Base-by-base conservation (phyloP, 2,113 vertebrate species). In the Corythoichthys haematopterus region DNA sequence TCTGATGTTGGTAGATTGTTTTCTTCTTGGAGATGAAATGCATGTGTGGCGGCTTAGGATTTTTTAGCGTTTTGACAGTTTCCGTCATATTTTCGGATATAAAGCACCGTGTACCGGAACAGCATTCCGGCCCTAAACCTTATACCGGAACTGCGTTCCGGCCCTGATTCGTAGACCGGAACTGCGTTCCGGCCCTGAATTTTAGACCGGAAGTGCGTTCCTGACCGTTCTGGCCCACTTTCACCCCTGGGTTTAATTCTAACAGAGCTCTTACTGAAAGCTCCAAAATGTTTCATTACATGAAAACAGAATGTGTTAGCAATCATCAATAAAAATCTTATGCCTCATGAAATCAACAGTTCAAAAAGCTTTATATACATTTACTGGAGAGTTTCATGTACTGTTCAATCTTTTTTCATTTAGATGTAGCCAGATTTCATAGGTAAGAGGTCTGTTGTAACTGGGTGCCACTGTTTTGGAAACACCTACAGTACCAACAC, bases 401-500 rank as follows among this genome's bases (percentile, higher is more conserved):
- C 20, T 13, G 40, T 61, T 6, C 8, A 71, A 71, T 36, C 33
- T 55, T 15, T 65, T 65, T 72, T 57, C 37, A 80, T 66, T 60
- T 68, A 82, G 43, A 74, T 63, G 58, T 16, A 69, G 65, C 53
- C 68, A 38, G 65, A 60, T 79, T n/a, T 10, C 60, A 66, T 51
- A 72, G 64, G 43, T 61, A 57, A 66, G 36, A 36, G 64, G 48
- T 60, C 6, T 65, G 67, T 65, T 13, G 10, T 52, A n/a, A 71
- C 63, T 43, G 83, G 77, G 53, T 14, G 56, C 59, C 63, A 78
- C 72, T n/a, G 15, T 6, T 15, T 70, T 48, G 75, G 68, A 77
- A 85, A 84, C 70, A 67, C 69, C 74, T 76, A 28, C 20, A 28
- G 20, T 28, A 63, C 65, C 65, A 81, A 80, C 80, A 85, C 83